Evolutionary conservation across 2,113 vertebrate species (phyloP).

Genomic region (Elephas maximus): DNA sequence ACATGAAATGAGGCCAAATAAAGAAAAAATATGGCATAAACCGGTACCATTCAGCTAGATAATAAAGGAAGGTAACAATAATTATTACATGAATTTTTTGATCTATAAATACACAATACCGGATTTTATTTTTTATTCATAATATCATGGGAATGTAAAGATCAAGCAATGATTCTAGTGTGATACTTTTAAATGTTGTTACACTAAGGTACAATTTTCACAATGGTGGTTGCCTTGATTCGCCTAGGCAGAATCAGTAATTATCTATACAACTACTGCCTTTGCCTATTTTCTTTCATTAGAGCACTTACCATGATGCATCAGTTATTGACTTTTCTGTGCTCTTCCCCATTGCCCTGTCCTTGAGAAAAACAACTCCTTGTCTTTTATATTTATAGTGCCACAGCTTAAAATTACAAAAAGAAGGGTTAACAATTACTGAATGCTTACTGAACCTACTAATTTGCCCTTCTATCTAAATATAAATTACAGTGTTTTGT

Average conservation of each 20-base stretch:
- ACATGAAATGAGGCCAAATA: not conserved
- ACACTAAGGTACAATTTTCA: not conserved
- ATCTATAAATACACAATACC: not conserved
- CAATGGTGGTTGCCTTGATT: not conserved
- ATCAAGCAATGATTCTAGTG: not conserved
- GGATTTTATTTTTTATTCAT: not conserved
- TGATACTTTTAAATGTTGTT: not conserved
- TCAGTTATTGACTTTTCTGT: not conserved
- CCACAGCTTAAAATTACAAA: not conserved
- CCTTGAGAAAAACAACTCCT: not conserved
- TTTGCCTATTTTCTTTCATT: not conserved
- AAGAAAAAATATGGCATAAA: not conserved
- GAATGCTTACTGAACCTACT: not conserved
- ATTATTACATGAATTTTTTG: not conserved
- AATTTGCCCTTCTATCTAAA: not conserved
- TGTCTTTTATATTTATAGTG: not conserved
- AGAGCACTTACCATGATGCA: not conserved
- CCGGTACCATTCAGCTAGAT: not conserved
- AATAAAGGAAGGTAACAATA: not conserved
- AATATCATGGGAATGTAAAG: not conserved
- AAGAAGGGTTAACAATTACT: not conserved
- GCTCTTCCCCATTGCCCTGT: not conserved
- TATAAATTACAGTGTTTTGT: not conserved
- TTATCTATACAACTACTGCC: not conserved
- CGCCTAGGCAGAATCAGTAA: not conserved